Base-by-base conservation (phyloP, 2,888 invertebrate species). In the Mayetiola destructor region DNA sequence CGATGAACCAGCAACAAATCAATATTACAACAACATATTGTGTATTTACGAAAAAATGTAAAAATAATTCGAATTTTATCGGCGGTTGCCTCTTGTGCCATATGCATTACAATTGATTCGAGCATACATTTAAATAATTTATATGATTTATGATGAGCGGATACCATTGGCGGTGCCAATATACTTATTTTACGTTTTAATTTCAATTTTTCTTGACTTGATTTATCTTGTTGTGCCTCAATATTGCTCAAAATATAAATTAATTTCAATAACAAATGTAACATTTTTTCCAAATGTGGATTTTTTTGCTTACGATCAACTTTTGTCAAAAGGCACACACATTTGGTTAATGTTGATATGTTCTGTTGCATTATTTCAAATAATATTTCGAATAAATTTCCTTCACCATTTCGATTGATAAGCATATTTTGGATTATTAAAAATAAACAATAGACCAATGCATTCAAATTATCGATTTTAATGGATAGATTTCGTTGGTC, bases 1-100 rank as follows among this genome's bases (percentile, higher is more conserved):
- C 63, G 63, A 40, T 62, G 61, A 29, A 68, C 65, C 32, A 66
- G 67, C 2, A 60, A 52, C 3, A 65, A 59, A 20, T 65, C 68
- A 55, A 66, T 71, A 57, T 69, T 68, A 27, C 72, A 73, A 53
- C 73, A 73, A 48, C 72, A 73, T 29, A 69, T 63, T 16, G 67
- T 67, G 3, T 66, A 65, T 27, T 65, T 67, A 12, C 66, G 61
- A 2, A 73, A 63, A 35, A 66, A 66, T 14, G 65, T 64, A 10
- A 70, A 61, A 1, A 66, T 63, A 14, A 65, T 63, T 56, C 68
- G 66, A 56, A 69, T 68, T 52, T 69, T 58, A 12, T 66, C 64
- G 0, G 20, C 23, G 18, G 56, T 59, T 3, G 69, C 59, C 1
- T 62, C 58, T 16, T 66, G 64, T 58, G 69, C 37, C 32, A 69